These are phyloP conservation scores for Ophion slaviceki DNA, from an alignment of 2,888 invertebrate species.

Conservation along the genomic window DNA sequence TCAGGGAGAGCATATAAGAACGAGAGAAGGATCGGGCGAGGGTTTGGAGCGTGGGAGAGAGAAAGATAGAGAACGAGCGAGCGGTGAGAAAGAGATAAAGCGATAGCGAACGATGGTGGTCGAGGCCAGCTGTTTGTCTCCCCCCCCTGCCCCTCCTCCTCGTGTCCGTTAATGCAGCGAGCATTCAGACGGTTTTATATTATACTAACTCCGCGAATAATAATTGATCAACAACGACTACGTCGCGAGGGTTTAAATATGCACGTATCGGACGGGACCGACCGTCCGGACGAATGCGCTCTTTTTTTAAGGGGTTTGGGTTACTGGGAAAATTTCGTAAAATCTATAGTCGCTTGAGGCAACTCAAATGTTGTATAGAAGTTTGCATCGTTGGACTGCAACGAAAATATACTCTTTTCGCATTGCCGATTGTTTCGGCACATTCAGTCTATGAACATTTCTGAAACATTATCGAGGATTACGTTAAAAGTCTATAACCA, in stretches of 20 bases:
- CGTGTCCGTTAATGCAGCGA: conserved; percentile 57
- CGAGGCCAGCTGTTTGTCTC: conserved; percentile 61
- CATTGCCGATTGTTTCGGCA: too few species aligned
- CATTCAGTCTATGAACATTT: too few species aligned
- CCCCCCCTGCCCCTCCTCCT: conserved; percentile 8
- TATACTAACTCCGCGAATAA: conserved; percentile 65
- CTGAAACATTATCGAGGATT: too few species aligned
- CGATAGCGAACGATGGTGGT: conserved; percentile 23
- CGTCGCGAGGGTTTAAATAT: conserved; percentile 24
- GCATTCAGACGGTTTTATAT: conserved; percentile 65
- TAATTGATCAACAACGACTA: conserved; percentile 59
- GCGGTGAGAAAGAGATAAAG: conserved; percentile 43
- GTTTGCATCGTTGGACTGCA: too few species aligned
- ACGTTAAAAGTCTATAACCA: too few species aligned
- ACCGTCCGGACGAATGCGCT: conserved; percentile 26
- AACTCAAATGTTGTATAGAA: too few species aligned
- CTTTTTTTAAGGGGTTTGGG: not conserved
- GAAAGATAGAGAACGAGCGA: conserved; percentile 33
- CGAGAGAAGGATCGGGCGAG: conserved; percentile 35
- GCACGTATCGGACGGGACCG: conserved; percentile 22
- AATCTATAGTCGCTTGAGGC: too few species aligned
- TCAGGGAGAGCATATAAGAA: conserved; percentile 49
- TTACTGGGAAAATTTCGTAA: too few species aligned
- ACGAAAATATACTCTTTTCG: too few species aligned
- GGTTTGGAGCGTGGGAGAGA: conserved; percentile 26